Base-by-base conservation (phyloP, 2,797 vertebrate genomes). In the Heterohyrax brucei region DNA sequence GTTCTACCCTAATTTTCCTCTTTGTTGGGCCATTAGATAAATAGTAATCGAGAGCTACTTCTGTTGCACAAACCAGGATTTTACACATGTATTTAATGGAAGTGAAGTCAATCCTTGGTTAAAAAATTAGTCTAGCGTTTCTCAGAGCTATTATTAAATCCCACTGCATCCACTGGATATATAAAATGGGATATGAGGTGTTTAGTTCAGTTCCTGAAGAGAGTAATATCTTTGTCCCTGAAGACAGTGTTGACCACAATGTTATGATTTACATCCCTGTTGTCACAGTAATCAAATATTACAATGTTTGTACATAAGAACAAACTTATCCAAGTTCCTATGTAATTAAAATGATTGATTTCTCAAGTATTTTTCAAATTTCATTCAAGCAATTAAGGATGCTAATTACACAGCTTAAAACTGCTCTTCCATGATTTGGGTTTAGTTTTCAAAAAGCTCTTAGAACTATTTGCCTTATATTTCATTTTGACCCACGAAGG, bases 1-100 rank as follows among this genome's bases (percentile, higher is more conserved):
- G 10, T 61, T 95, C 79, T 94, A 79, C 68, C 61, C 64, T 68
- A 59, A 91, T 82, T 96, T 94, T 92, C 62, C 4, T 96, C 89
- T 78, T 91, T 77, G 88, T 64, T 68, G 50, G 70, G 39, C 72
- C 46, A 19, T 93, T 95, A 84, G 68, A 70, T 72, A 84, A 92
- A 72, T 86, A 95, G 93, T 33, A 76, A 79, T 90, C 50, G n/a
- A 16, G 39, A 84, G 68, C 92, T 66, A 56, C 86, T 79, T 75
- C 76, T 84, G 66, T 7, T 72, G 53, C 7, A 14, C 3, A 68
- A 94, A 59, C 59, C 53, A 82, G 78, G 66, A 64, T 93, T 88
- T 56, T 76, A 56, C 46, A 68, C 76, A 9, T 21, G 33, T n/a
- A 33, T 62, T 62, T 66, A 72, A 80, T 2, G 48, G 86, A 64